These are phyloP conservation scores for Drosophila austrosaltans DNA, from an alignment of 2,888 invertebrate species.

Conservation along the genomic window DNA sequence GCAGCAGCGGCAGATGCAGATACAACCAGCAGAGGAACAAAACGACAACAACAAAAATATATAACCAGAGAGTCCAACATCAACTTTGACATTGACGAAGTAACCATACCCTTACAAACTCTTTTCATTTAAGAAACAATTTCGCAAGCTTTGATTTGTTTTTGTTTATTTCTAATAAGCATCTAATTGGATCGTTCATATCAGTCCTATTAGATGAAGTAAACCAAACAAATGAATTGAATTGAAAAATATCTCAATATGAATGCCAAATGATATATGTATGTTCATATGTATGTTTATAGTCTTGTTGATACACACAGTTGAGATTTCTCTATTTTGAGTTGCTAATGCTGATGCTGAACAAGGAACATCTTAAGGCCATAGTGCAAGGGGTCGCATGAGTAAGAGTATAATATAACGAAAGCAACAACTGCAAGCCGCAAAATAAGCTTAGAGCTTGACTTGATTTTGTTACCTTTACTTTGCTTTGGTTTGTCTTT, in stretches of 20 bases:
- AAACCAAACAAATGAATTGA: too few species aligned
- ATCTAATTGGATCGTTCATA: too few species aligned
- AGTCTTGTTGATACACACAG: too few species aligned
- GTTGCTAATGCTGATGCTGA: too few species aligned
- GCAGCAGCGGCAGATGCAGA: conserved; percentile 25
- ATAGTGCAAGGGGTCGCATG: not conserved
- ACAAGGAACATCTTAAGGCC: not conserved
- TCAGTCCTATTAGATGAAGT: too few species aligned
- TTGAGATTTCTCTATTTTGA: too few species aligned
- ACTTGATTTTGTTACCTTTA: conserved; percentile 23
- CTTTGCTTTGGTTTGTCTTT: conserved; percentile 54
- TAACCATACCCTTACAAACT: not conserved
- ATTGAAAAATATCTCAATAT: too few species aligned
- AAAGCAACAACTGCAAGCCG: conserved; percentile 30
- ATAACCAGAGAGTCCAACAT: not conserved
- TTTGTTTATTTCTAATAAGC: not conserved
- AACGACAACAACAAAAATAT: not conserved
- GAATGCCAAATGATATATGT: too few species aligned
- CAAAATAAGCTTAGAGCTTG: conserved; percentile 16
- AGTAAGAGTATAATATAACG: not conserved
- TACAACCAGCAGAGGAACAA: conserved; percentile 7
- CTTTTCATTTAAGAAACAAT: too few species aligned
- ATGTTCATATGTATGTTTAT: too few species aligned
- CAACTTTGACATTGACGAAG: not conserved
- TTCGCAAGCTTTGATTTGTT: not conserved